A percentile compares a stretch with the other conserved stretches of the same genome.
Conservation (phyloP, 2,113 vertebrate species). For the Lophura nycthemera region DNA sequence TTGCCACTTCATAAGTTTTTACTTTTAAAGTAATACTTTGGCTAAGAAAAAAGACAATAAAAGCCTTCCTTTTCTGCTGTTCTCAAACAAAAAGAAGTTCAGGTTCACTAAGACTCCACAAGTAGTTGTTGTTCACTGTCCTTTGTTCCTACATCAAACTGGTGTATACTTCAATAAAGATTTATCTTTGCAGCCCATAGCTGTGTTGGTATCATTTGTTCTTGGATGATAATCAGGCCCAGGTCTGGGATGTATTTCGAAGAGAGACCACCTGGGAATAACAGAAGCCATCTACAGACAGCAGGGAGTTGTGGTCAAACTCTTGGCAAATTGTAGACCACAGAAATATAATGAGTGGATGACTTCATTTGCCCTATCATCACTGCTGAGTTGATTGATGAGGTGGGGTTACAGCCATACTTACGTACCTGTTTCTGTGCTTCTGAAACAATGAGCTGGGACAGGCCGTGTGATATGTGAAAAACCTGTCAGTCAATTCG, state of each 20-base stretch:
- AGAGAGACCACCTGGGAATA: conserved; percentile 46
- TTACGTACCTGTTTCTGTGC: background rate
- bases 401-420: background rate
- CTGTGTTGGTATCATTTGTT: background rate
- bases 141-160: background rate
- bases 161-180: background rate
- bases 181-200: background rate
- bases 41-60: background rate
- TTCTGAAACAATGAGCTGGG: background rate
- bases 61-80: background rate
- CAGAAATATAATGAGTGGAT: conserved; percentile 39
- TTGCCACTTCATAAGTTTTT: background rate
- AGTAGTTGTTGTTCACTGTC: background rate
- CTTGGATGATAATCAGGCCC: background rate
- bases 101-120: background rate
- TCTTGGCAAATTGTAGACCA: background rate
- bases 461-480: background rate
- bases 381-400: background rate
- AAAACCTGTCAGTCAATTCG: background rate
- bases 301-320: background rate
- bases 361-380: background rate
- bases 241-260: background rate
- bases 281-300: background rate
- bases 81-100: background rate
- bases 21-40: background rate